Evolutionary conservation across 1,140 invertebrate species (phyloP).

Genomic region (Ylistrum balloti): DNA sequence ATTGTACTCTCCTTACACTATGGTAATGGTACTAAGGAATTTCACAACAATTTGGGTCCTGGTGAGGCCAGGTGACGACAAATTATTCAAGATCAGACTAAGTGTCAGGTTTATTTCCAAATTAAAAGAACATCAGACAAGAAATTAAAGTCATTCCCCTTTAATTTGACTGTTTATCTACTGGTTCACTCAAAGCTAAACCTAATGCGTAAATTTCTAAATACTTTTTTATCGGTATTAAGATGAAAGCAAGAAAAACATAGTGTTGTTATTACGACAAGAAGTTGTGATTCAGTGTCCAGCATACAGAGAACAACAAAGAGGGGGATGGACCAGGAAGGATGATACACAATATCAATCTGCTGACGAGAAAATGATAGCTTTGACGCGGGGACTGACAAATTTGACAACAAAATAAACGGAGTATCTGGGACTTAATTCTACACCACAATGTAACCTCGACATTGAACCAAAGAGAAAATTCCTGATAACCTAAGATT

Average conservation of each 20-base stretch:
- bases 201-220: constrained; percentile 35
- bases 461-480: too few species aligned
- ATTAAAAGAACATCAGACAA: constrained; percentile 35
- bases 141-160: constrained; percentile 13
- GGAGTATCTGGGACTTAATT: too few species aligned
- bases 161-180: constrained; percentile 31
- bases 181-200: background rate
- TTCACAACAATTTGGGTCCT: background rate
- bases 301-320: background rate
- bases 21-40: background rate
- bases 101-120: constrained; percentile 40
- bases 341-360: background rate
- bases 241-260: constrained; percentile 23
- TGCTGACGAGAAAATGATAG: constrained; percentile 1
- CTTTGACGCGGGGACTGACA: background rate
- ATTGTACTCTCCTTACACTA: background rate
- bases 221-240: constrained; percentile 1
- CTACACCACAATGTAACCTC: too few species aligned
- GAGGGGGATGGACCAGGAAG: background rate
- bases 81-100: background rate
- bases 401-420: background rate
- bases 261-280: constrained; percentile 8
- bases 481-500: too few species aligned
- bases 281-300: background rate
- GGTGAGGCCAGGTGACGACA: background rate